Evolutionary conservation across 2,797 vertebrate species (phyloP).

Genomic region (Pipistrellus pygmaeus): DNA sequence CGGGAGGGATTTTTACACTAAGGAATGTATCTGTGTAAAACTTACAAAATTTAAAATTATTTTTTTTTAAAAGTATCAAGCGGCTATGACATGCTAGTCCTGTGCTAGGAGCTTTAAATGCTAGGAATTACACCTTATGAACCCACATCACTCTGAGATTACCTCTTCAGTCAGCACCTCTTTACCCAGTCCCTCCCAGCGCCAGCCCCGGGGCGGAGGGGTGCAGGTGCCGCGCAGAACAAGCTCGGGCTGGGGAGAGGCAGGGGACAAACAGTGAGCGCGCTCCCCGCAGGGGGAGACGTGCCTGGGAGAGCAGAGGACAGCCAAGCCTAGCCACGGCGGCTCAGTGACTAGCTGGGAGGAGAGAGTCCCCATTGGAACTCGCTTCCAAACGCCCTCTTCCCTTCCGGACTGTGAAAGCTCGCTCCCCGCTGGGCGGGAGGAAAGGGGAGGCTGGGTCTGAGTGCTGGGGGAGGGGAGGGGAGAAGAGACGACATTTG

Average conservation of each 20-base stretch:
- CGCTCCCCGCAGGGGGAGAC: not conserved
- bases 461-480: not conserved
- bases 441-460: not conserved
- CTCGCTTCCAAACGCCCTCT: not conserved
- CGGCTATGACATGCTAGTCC: not conserved
- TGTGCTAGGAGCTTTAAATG: not conserved
- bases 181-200: not conserved
- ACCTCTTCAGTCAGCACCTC: not conserved
- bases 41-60: not conserved
- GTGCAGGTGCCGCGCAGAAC: not conserved
- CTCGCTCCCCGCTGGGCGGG: not conserved
- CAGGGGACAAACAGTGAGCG: not conserved
- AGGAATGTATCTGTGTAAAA: slow-evolving; percentile 11
- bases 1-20: not conserved
- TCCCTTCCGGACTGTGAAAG: not conserved
- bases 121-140: not conserved
- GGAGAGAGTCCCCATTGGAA: not conserved
- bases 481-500: no score
- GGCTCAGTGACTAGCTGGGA: not conserved
- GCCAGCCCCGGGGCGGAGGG: not conserved
- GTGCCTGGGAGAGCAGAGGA: not conserved
- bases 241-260: not conserved
- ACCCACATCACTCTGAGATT: not conserved
- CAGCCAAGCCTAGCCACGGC: not conserved
- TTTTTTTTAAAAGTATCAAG: not conserved